phyloP scores from a whole-genome alignment of 1,140 invertebrate species.

The Wiebesia pumilae region DNA sequence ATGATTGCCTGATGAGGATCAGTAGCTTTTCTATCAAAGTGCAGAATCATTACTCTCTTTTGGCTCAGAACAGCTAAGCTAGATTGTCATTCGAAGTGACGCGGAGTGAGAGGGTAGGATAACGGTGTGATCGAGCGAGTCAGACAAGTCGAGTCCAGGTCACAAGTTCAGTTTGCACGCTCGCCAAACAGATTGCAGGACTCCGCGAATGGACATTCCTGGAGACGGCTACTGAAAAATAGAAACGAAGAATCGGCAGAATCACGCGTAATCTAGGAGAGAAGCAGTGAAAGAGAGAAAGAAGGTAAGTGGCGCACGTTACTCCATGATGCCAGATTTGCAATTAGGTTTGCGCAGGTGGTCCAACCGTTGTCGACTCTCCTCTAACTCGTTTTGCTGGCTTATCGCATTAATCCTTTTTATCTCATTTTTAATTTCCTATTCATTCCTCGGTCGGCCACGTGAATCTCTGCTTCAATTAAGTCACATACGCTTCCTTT shows the following conservation, averaged over 20 bases:
- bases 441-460: background rate
- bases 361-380: no score
- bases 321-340: no score
- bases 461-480: background rate
- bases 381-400: background rate
- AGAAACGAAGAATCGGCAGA: background rate
- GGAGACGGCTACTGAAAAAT: no score
- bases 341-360: no score
- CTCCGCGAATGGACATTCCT: background rate
- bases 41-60: no score
- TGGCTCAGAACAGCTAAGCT: background rate
- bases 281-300: no score
- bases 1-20: background rate
- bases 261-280: background rate
- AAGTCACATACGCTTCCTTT: background rate
- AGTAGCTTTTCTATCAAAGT: background rate
- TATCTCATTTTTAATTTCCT: no score
- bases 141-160: constrained; percentile 28
- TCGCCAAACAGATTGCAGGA: background rate
- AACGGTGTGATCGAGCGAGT: constrained; percentile 18
- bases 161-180: constrained; percentile 29
- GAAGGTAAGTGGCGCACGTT: no score
- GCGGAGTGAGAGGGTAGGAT: background rate
- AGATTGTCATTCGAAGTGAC: background rate
- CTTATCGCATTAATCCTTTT: no score